phyloP scores from a whole-genome alignment of 2,888 invertebrate species.

The Ecliptopera silaceata region DNA sequence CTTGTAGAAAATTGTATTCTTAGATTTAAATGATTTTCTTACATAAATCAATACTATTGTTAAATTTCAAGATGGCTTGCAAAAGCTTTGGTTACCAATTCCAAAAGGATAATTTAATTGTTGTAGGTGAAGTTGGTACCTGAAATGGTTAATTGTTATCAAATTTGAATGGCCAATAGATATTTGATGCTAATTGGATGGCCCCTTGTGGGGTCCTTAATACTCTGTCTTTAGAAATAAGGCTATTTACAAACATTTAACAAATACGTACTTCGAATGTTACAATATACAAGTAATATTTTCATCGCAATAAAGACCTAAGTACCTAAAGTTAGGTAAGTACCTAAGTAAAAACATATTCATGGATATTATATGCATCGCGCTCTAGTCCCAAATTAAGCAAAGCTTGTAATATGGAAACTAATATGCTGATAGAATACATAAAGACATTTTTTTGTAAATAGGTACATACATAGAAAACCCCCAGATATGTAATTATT shows the following conservation, averaged over 20 bases:
- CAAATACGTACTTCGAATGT: not conserved
- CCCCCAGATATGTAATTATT: too few relatives aligned
- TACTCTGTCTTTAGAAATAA: not conserved
- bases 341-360: not conserved
- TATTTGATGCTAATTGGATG: constrained; percentile 25
- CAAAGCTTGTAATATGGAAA: too few relatives aligned
- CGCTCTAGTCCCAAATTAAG: too few relatives aligned
- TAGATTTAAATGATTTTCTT: not conserved
- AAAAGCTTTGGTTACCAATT: constrained; percentile 10
- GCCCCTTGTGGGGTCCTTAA: constrained; percentile 4
- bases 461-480: too few relatives aligned
- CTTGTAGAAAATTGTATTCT: not conserved
- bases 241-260: not conserved
- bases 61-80: constrained; percentile 16
- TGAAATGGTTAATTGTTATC: constrained; percentile 30
- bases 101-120: constrained; percentile 24
- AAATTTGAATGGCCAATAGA: constrained; percentile 24
- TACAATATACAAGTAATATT: too few relatives aligned
- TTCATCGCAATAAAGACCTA: too few relatives aligned
- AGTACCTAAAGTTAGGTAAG: too few relatives aligned
- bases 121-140: constrained; percentile 3
- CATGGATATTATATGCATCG: too few relatives aligned
- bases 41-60: constrained; percentile 15
- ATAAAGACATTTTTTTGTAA: too few relatives aligned
- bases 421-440: too few relatives aligned